Conservation (phyloP, 2,888 invertebrate genomes). For the Agrochola lota region DNA sequence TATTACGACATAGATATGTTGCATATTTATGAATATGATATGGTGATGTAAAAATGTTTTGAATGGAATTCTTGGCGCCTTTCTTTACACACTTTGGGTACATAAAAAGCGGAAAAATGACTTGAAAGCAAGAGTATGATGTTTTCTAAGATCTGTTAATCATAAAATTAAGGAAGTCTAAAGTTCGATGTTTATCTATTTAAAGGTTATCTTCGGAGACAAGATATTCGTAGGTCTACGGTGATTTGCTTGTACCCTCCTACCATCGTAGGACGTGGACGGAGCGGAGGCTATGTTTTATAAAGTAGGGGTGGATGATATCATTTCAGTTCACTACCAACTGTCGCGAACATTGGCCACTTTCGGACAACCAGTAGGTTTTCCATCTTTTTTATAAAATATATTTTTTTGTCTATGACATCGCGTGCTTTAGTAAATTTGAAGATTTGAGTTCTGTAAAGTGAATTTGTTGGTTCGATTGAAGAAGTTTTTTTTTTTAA, state of each 20-base stretch:
- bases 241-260: constrained; percentile 47
- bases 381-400: constrained; percentile 37
- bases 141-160: not conserved
- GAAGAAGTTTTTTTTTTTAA: not conserved
- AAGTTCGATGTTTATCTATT: constrained; percentile 16
- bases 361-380: constrained; percentile 76
- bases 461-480: constrained; percentile 29
- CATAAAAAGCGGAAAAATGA: not conserved
- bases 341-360: constrained; percentile 73
- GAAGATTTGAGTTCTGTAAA: constrained; percentile 7
- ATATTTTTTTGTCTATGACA: not conserved
- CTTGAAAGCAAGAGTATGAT: too few species aligned
- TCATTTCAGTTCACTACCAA: constrained; percentile 76
- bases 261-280: constrained; percentile 73
- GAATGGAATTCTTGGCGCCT: constrained; percentile 30
- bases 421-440: constrained; percentile 15
- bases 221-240: constrained; percentile 47
- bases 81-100: not conserved
- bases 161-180: constrained; percentile 18
- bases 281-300: constrained; percentile 73
- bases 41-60: constrained; percentile 21
- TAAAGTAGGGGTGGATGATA: constrained; percentile 77
- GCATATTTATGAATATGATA: constrained; percentile 24
- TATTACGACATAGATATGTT: constrained; percentile 19
- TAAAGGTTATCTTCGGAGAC: constrained; percentile 3